Percentiles rank a stretch among this genome's conserved stretches.
Conservation (phyloP, 1,140 invertebrate species). For the Cheumatopsyche charites region DNA sequence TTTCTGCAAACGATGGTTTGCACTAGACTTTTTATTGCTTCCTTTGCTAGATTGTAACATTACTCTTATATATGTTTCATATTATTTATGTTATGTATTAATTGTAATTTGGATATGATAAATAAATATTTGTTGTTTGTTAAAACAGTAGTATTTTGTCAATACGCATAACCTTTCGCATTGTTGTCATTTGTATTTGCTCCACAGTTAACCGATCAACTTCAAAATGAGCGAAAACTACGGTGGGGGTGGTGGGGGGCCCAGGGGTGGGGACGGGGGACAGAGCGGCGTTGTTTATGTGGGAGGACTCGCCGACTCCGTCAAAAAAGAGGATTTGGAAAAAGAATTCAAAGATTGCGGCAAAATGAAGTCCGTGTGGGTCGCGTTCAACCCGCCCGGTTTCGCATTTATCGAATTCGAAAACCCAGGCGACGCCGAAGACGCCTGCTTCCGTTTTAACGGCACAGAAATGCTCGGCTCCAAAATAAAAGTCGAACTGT, state of each 20-base stretch:
- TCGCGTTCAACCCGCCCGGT: slow-evolving; percentile 74
- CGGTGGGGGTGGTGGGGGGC: neutral
- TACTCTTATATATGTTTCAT: neutral
- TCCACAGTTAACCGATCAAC: slow-evolving; percentile 27
- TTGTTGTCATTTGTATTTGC: slow-evolving; percentile 29
- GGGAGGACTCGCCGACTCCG: slow-evolving; percentile 79
- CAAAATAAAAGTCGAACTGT: slow-evolving; percentile 63
- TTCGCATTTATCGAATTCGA: slow-evolving; percentile 99
- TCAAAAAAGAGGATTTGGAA: slow-evolving; percentile 89
- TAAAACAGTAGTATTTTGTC: slow-evolving; percentile 18
- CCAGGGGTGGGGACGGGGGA: neutral
- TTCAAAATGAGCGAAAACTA: slow-evolving; percentile 28
- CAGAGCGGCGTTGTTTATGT: slow-evolving; percentile 69
- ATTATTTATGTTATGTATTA: neutral
- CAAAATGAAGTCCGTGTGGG: slow-evolving; percentile 95
- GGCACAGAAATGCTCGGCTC: slow-evolving; percentile 70
- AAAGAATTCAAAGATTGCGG: slow-evolving; percentile 88
- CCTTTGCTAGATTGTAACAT: too few species aligned
- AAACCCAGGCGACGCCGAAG: slow-evolving; percentile 91
- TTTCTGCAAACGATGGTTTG: too few species aligned
- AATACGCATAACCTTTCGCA: neutral
- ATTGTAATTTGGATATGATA: slow-evolving; percentile 1
- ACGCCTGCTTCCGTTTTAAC: slow-evolving; percentile 90
- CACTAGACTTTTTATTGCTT: neutral
- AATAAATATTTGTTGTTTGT: slow-evolving; percentile 13